Percentiles rank a stretch among this genome's conserved stretches.
Conservation (phyloP, 2,888 invertebrate genomes). For the Idaea biselata region DNA sequence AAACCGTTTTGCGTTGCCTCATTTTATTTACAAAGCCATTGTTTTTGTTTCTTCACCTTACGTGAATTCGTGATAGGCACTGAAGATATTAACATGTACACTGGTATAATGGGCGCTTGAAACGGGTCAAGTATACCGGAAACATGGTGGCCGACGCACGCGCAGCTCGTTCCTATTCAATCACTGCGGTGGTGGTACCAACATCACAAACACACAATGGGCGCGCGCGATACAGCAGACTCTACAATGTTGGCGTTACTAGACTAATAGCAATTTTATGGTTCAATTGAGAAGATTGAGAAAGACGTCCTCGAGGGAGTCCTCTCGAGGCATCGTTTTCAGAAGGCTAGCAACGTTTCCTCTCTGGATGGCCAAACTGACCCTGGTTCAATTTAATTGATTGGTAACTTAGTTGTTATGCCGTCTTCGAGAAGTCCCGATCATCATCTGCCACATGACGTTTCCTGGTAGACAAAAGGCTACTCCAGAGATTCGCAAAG, state of each 20-base stretch:
- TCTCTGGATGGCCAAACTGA: no score
- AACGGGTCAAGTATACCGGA: conserved; percentile 77
- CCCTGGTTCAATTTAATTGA: no score
- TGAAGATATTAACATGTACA: conserved; percentile 29
- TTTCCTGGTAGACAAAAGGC: no score
- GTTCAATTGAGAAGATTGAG: no score
- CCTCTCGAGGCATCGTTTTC: no score
- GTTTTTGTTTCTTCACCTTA: conserved; percentile 34
- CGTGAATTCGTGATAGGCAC: conserved; percentile 24
- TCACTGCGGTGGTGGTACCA: conserved; percentile 48
- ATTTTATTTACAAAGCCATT: conserved; percentile 27
- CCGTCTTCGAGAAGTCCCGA: no score
- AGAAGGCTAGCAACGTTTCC: no score
- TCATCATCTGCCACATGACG: no score
- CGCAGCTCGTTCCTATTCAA: conserved; percentile 57
- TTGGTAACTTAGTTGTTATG: conserved; percentile 6
- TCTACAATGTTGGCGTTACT: conserved; percentile 26
- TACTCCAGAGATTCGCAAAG: no score
- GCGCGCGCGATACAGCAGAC: conserved; percentile 34
- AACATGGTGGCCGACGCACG: conserved; percentile 57
- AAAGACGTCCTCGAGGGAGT: no score
- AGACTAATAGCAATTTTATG: neutral
- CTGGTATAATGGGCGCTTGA: conserved; percentile 44
- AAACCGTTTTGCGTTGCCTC: conserved; percentile 17
- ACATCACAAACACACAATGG: conserved; percentile 39